Evolutionary conservation across 1,140 invertebrate species (phyloP).

Genomic region (Branchinecta lynchi): DNA sequence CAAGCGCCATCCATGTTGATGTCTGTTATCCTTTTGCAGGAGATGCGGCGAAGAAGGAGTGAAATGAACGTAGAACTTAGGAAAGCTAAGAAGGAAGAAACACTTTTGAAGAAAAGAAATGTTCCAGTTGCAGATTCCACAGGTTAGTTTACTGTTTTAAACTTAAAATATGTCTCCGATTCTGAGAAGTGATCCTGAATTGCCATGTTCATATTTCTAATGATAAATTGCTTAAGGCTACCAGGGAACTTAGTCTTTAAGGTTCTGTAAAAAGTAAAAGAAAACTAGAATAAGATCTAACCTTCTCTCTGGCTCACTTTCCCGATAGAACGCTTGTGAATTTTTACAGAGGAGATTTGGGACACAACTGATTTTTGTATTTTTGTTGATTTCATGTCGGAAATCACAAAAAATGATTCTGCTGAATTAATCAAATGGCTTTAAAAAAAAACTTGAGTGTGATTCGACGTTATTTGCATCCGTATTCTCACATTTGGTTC

Average conservation of each 20-base stretch:
- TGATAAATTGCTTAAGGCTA: background rate
- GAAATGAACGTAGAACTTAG: conserved; percentile 89
- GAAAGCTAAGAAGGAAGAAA: conserved; percentile 94
- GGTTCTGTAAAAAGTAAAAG: background rate
- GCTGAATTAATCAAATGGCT: too few species aligned
- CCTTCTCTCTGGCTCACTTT: background rate
- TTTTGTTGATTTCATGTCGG: too few species aligned
- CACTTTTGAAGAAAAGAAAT: conserved; percentile 84
- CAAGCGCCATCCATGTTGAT: background rate
- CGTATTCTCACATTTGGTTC: too few species aligned
- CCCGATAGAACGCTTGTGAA: too few species aligned
- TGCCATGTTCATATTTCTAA: background rate
- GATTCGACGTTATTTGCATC: too few species aligned
- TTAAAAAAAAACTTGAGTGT: too few species aligned
- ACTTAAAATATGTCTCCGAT: background rate
- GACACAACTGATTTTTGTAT: too few species aligned
- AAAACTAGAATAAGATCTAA: background rate
- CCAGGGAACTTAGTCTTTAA: background rate
- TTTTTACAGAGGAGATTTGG: too few species aligned
- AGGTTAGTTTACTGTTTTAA: conserved; percentile 31
- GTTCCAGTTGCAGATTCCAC: conserved; percentile 65
- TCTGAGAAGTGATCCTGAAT: background rate
- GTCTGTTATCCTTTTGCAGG: conserved; percentile 41
- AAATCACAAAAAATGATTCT: too few species aligned
- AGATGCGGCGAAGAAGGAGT: conserved; percentile 85